Conservation (phyloP, 2,113 vertebrate species). For the Corynorhinus townsendii region DNA sequence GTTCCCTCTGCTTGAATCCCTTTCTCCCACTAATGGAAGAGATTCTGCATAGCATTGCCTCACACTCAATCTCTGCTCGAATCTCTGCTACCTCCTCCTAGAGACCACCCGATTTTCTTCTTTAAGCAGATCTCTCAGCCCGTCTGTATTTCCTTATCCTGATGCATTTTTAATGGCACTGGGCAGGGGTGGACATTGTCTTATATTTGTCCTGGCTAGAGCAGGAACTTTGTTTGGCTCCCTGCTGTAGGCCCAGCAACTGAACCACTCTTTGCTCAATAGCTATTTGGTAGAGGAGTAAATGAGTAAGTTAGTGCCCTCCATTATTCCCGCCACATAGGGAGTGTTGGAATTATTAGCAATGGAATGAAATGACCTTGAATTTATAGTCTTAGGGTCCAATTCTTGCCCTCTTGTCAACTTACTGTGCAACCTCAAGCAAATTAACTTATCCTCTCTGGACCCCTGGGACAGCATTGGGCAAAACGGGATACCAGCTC, state of each 20-base stretch:
- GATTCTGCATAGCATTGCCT: background rate
- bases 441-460: conserved; percentile 21
- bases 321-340: background rate
- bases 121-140: background rate
- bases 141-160: background rate
- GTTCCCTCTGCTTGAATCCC: background rate
- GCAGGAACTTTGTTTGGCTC: background rate
- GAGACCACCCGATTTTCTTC: background rate
- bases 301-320: background rate
- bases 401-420: background rate
- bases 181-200: background rate
- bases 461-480: background rate
- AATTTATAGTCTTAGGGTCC: background rate
- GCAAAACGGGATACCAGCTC: background rate
- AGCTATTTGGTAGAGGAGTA: background rate
- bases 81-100: background rate
- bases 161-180: background rate
- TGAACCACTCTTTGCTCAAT: background rate
- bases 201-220: background rate
- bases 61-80: background rate
- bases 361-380: background rate
- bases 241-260: background rate
- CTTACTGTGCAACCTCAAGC: conserved; percentile 13
- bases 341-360: background rate
- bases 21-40: background rate